Percentiles rank a stretch among this genome's conserved stretches.
These are phyloP conservation scores for Melanotus villosus DNA, from an alignment of 2,888 invertebrate species.

Conservation along the genomic window DNA sequence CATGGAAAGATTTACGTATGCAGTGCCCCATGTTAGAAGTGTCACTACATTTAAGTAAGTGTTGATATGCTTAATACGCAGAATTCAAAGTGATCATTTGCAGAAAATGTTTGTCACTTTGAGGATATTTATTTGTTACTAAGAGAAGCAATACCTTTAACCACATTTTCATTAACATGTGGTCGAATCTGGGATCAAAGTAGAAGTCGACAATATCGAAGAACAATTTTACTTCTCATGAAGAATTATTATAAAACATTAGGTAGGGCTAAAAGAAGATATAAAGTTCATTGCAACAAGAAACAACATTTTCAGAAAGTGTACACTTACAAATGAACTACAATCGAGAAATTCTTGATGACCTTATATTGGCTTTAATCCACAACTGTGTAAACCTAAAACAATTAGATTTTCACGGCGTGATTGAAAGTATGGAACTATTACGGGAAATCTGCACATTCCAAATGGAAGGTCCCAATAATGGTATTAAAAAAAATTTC, in stretches of 20 bases:
- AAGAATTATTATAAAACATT: slow-evolving; percentile 66
- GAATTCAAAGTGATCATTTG: too few species aligned
- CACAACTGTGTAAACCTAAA: slow-evolving; percentile 66
- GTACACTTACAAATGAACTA: slow-evolving; percentile 68
- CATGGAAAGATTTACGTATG: slow-evolving; percentile 66
- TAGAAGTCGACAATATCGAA: slow-evolving; percentile 67
- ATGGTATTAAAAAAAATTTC: not conserved
- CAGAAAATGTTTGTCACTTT: slow-evolving; percentile 66
- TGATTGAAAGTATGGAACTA: slow-evolving; percentile 66
- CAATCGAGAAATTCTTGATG: slow-evolving; percentile 68
- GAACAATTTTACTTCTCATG: slow-evolving; percentile 66
- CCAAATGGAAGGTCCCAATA: slow-evolving; percentile 1
- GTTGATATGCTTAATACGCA: too few species aligned
- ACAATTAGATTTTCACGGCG: slow-evolving; percentile 68
- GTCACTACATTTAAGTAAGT: slow-evolving; percentile 57
- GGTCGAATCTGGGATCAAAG: slow-evolving; percentile 69
- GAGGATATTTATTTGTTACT: slow-evolving; percentile 68
- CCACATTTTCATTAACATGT: slow-evolving; percentile 67
- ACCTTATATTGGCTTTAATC: slow-evolving; percentile 66
- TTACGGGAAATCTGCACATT: slow-evolving; percentile 58
- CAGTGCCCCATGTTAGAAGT: slow-evolving; percentile 67
- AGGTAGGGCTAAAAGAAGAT: slow-evolving; percentile 59
- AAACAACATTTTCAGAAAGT: slow-evolving; percentile 59
- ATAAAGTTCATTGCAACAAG: not conserved
- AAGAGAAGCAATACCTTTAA: slow-evolving; percentile 68